phyloP scores from a whole-genome alignment of 2,113 vertebrate genomes.

The Pelobates fuscus region DNA sequence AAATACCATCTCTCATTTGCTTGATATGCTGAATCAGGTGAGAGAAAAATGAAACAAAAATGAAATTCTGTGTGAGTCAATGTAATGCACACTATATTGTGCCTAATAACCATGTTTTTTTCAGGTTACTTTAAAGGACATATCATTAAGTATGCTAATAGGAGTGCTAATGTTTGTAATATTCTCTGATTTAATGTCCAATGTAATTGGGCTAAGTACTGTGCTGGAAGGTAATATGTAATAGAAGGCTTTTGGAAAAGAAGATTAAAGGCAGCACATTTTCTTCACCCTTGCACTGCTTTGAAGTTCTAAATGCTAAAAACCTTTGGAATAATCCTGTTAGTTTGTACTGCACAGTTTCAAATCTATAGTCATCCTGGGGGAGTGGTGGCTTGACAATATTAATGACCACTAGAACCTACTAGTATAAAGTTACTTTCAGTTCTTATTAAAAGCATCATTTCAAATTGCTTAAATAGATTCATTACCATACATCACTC shows the following conservation, averaged over 20 bases:
- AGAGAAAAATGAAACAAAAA: background rate
- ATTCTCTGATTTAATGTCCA: slow-evolving; percentile 25
- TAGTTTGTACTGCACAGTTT: slow-evolving; percentile 39
- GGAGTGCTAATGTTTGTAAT: slow-evolving; percentile 26
- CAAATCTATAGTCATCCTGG: slow-evolving; percentile 27
- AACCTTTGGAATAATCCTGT: slow-evolving; percentile 47
- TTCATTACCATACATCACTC: slow-evolving; percentile 1
- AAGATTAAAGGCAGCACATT: slow-evolving; percentile 47
- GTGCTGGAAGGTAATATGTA: slow-evolving; percentile 44
- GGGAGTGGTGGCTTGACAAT: slow-evolving; percentile 42
- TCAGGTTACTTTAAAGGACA: slow-evolving; percentile 15
- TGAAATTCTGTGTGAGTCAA: background rate
- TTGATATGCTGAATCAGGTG: background rate
- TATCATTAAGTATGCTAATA: slow-evolving; percentile 41
- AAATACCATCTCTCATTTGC: background rate
- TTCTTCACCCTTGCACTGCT: slow-evolving; percentile 40
- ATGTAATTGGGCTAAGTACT: slow-evolving; percentile 41
- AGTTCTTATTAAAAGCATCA: slow-evolving; percentile 17
- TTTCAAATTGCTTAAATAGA: slow-evolving; percentile 11
- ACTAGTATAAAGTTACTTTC: slow-evolving; percentile 24
- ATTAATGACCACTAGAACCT: slow-evolving; percentile 34
- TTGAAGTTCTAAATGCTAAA: slow-evolving; percentile 44
- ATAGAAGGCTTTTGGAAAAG: slow-evolving; percentile 28
- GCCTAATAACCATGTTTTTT: slow-evolving; percentile 16
- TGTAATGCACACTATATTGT: background rate